A percentile compares a stretch with the other conserved stretches of the same genome.
phyloP scores from a whole-genome alignment of 1,140 invertebrate genomes.

The Stegodyphus dumicola region DNA sequence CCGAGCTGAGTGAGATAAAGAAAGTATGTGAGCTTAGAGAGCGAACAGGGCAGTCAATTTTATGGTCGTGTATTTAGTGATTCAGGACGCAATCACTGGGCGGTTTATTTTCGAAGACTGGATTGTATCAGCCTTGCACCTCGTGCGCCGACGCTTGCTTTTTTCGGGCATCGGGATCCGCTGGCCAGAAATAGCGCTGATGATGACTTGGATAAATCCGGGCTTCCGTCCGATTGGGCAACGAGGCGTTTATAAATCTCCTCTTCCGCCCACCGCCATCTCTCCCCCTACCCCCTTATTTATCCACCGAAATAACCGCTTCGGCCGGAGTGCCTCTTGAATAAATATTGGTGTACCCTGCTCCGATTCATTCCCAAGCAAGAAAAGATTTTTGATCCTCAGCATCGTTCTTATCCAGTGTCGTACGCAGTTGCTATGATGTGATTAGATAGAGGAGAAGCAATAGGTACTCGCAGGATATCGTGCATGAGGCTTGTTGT shows the following conservation, averaged over 20 bases:
- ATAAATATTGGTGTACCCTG: conserved; percentile 45
- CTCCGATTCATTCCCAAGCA: too few species aligned
- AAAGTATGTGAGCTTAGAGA: too few species aligned
- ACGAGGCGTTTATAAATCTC: conserved; percentile 54
- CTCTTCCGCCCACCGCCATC: background rate
- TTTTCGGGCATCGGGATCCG: conserved; percentile 46
- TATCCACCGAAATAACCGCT: conserved; percentile 53
- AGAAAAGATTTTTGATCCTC: too few species aligned
- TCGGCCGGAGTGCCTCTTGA: conserved; percentile 18
- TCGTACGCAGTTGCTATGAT: too few species aligned
- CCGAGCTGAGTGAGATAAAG: too few species aligned
- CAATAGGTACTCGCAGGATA: too few species aligned
- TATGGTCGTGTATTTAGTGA: conserved; percentile 57
- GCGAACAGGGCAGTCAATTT: conserved; percentile 13
- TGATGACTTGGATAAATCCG: conserved; percentile 56
- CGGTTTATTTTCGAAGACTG: conserved; percentile 59
- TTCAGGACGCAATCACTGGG: conserved; percentile 28
- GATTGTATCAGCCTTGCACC: conserved; percentile 53
- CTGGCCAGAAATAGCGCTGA: conserved; percentile 43
- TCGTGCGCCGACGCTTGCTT: conserved; percentile 15
- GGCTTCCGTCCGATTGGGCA: conserved; percentile 58
- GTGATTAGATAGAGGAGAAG: too few species aligned
- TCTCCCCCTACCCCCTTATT: conserved; percentile 27
- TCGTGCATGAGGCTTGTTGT: too few species aligned
- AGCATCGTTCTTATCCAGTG: too few species aligned